phyloP scores from a whole-genome alignment of 2,113 vertebrate genomes.

The Urocolius indicus region DNA sequence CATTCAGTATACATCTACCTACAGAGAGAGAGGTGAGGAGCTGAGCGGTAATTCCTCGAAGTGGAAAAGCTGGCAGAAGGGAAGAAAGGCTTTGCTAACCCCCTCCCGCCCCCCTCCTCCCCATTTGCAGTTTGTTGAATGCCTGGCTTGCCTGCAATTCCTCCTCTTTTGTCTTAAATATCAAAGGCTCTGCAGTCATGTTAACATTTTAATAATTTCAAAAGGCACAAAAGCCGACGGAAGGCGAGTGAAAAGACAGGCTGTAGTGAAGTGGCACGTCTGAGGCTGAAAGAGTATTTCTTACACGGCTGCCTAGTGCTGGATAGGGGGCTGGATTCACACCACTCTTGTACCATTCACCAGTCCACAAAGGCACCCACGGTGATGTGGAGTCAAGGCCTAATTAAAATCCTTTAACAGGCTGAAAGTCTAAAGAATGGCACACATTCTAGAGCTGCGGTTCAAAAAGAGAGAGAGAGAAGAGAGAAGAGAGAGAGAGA shows the following conservation, averaged over 20 bases:
- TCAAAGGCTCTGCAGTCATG: conserved; percentile 93
- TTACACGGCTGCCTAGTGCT: conserved; percentile 76
- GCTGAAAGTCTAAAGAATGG: conserved; percentile 75
- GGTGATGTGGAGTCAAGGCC: conserved; percentile 82
- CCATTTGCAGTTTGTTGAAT: conserved; percentile 86
- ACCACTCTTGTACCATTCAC: conserved; percentile 83
- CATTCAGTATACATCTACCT: not conserved
- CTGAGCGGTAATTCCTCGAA: conserved; percentile 73
- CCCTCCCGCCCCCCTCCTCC: conserved; percentile 51
- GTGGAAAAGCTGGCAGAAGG: conserved; percentile 74
- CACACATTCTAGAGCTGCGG: conserved; percentile 70
- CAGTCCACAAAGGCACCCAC: conserved; percentile 80
- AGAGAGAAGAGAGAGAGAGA: not conserved
- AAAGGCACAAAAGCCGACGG: conserved; percentile 84
- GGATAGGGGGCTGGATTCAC: conserved; percentile 77
- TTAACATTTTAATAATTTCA: conserved; percentile 99
- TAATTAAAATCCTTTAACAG: conserved; percentile 90
- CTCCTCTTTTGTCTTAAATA: conserved; percentile 99
- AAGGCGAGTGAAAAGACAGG: conserved; percentile 82
- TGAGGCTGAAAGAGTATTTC: conserved; percentile 81
- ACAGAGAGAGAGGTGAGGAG: conserved; percentile 61
- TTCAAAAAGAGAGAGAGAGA: conserved; percentile 56
- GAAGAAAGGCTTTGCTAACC: conserved; percentile 78
- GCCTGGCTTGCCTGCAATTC: conserved; percentile 83
- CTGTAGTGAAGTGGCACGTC: conserved; percentile 84